Evolutionary conservation across 1,140 invertebrate species (phyloP).

Genomic region (Orchesella cincta): DNA sequence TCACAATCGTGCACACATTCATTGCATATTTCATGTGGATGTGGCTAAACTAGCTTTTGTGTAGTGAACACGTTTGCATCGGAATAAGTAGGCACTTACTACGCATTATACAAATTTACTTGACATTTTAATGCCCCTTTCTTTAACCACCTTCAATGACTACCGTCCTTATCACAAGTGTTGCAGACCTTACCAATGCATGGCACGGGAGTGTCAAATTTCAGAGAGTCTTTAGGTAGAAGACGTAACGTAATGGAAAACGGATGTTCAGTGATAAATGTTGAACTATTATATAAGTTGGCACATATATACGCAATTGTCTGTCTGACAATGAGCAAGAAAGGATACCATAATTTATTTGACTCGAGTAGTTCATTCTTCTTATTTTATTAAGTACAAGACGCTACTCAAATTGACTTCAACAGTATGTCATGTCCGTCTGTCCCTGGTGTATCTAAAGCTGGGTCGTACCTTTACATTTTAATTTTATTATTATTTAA

Average conservation of each 20-base stretch:
- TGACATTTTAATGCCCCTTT: conserved; percentile 27
- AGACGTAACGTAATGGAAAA: conserved; percentile 5
- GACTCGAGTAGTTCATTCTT: no score
- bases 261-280: neutral
- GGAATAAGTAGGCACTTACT: neutral
- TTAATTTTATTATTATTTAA: neutral
- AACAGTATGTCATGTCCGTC: no score
- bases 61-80: neutral
- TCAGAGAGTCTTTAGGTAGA: neutral
- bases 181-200: neutral
- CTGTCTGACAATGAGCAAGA: neutral
- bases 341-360: conserved; percentile 15
- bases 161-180: neutral
- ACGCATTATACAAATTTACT: conserved; percentile 28
- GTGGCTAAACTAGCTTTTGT: neutral
- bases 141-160: neutral
- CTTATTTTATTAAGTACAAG: no score
- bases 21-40: neutral
- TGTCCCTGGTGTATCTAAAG: no score
- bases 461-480: no score
- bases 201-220: neutral
- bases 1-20: neutral
- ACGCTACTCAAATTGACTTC: no score
- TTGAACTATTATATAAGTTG: neutral
- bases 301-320: neutral